Percentiles rank a stretch among this genome's conserved stretches.
phyloP scores from a whole-genome alignment of 2,113 vertebrate species.

The Alosa alosa region DNA sequence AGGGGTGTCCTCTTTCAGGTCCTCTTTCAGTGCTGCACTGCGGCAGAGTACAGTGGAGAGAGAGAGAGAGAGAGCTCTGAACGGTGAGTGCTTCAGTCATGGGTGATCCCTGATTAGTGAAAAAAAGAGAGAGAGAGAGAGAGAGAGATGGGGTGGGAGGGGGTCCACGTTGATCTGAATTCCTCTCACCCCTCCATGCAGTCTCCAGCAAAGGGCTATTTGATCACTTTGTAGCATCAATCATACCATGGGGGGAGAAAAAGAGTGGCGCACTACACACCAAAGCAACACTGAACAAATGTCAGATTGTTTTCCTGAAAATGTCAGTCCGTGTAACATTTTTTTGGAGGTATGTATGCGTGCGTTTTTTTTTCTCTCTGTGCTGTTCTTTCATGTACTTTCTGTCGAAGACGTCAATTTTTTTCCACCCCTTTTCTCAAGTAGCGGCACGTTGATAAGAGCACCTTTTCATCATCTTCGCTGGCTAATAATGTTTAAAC shows the following conservation, averaged over 20 bases:
- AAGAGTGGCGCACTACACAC: conserved; percentile 27
- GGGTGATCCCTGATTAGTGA: conserved; percentile 51
- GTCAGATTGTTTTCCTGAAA: conserved; percentile 1
- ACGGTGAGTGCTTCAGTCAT: conserved; percentile 47
- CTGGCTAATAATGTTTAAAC: conserved; percentile 26
- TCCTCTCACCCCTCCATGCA: conserved; percentile 42
- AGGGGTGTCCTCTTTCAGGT: conserved; percentile 36
- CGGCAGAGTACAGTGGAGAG: conserved; percentile 40
- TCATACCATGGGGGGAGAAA: conserved; percentile 31
- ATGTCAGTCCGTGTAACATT: conserved; percentile 5
- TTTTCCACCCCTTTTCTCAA: background rate
- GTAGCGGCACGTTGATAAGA: background rate
- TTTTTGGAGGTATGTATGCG: background rate
- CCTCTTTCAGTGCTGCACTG: conserved; percentile 47
- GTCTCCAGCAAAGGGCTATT: conserved; percentile 53
- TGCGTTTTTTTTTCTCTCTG: background rate
- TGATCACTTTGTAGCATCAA: conserved; percentile 53
- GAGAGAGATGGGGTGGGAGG: background rate
- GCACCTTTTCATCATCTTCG: conserved; percentile 39
- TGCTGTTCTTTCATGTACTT: background rate
- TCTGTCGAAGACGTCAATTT: background rate
- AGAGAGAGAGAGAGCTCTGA: conserved; percentile 7
- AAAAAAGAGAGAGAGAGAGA: background rate
- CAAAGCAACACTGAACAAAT: conserved; percentile 26
- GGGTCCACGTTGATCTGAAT: conserved; percentile 40